Conservation (phyloP, 2,113 vertebrate species). For the Psammodynastes pulverulentus region DNA sequence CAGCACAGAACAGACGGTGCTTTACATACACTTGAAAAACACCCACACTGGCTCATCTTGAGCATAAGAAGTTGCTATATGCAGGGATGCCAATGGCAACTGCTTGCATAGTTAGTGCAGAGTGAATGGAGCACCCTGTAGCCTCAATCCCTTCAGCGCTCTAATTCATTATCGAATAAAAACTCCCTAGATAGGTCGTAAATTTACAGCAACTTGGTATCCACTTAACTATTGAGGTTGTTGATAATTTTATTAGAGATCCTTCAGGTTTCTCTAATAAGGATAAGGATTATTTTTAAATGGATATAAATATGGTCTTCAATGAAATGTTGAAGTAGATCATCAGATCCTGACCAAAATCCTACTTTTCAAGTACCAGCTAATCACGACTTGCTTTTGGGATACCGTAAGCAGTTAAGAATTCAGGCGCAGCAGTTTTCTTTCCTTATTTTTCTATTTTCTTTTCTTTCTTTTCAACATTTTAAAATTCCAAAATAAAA, state of each 20-base stretch:
- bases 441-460: neutral
- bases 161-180: neutral
- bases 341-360: neutral
- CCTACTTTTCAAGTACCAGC: neutral
- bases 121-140: neutral
- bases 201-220: neutral
- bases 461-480: neutral
- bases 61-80: neutral
- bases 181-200: neutral
- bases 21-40: constrained; percentile 14
- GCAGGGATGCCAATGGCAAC: neutral
- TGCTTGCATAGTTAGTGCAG: neutral
- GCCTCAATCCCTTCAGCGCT: neutral
- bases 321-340: neutral
- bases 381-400: neutral
- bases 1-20: neutral
- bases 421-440: neutral
- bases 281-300: neutral
- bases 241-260: neutral
- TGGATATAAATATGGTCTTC: too few relatives aligned
- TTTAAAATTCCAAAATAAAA: neutral
- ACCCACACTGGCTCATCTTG: neutral
- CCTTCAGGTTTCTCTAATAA: neutral
- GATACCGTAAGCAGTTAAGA: neutral
- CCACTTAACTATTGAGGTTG: neutral